phyloP scores from a whole-genome alignment of 2,113 vertebrate species.

The Sardina pilchardus region DNA sequence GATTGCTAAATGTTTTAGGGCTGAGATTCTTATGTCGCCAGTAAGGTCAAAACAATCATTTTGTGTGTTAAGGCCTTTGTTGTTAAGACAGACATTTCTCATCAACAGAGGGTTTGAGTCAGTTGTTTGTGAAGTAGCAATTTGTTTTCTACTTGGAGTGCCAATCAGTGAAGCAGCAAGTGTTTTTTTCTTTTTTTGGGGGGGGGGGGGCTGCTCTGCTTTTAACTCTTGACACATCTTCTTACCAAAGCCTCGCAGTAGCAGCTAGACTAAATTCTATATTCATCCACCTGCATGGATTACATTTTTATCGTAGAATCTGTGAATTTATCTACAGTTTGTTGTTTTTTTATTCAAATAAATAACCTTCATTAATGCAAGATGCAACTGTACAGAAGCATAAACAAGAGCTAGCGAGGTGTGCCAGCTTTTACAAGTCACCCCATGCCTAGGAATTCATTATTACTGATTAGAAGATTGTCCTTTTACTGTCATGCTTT shows the following conservation, averaged over 20 bases:
- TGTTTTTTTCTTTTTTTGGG: background rate
- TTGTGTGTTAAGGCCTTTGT: background rate
- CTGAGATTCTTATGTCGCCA: background rate
- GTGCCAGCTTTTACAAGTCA: background rate
- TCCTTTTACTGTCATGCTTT: too few relatives aligned
- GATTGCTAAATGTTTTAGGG: background rate
- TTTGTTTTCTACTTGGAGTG: constrained; percentile 1
- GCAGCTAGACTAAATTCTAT: background rate
- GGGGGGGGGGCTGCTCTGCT: background rate
- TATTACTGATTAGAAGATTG: background rate
- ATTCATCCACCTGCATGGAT: background rate
- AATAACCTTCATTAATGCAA: background rate
- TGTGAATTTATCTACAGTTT: background rate
- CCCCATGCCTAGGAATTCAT: background rate
- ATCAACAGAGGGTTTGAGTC: background rate
- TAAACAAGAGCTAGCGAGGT: background rate
- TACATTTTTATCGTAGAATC: background rate
- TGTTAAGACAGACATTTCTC: background rate
- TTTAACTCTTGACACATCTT: background rate
- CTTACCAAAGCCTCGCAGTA: background rate
- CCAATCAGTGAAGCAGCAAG: background rate
- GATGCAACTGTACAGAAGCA: background rate
- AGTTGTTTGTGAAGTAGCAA: background rate
- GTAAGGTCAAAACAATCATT: background rate
- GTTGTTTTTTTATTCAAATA: background rate